Evolutionary conservation across 2,113 vertebrate genomes (phyloP), one percentile per base, ranked within the genome.

Genomic region (Camelus dromedarius): DNA sequence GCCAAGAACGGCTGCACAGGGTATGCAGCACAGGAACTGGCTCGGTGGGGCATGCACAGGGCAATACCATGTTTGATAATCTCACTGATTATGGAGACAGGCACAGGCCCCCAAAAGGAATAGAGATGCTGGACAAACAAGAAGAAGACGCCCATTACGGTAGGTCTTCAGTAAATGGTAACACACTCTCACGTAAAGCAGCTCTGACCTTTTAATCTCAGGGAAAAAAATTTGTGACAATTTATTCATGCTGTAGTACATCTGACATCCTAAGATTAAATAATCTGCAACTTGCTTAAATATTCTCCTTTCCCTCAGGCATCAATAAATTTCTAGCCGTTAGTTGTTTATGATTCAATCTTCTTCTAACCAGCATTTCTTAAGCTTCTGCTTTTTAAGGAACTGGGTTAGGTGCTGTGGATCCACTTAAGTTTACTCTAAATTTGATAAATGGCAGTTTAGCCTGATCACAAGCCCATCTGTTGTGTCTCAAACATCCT

Each of bases 401-500:
- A 93, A 69, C 35, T 81, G 72, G 38, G 42, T 52, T 89, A 92
- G n/a, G 67, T 64, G 12, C 64, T 88, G 1, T 62, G 20, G 24
- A 86, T 67, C 24, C 7, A 50, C 62, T 88, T 84, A 73, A 30
- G 26, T 95, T 96, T 83, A 94, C 80, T 75, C 79, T 90, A 96
- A 56, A 87, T 93, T 94, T 95, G 77, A 87, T 89, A 93, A 95
- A 72, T 48, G 58, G 24, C 89, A 95, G 54, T 70, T 20, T 13
- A 56, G 28, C 48, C 79, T 2, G 11, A 77, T 88, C 89, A 24
- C 38, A 80, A 72, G 24, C 88, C 69, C 76, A 81, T 97, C 96
- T 96, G 95, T 81, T 94, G 48, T n/a, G 30, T 67, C 90, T 92
- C 46, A 46, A 89, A 89, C 93, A 85, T 80, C 93, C 76, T 81